Evolutionary conservation across 2,797 vertebrate species (phyloP), one percentile per base, ranked within the genome.

Genomic region (Todus mexicanus): DNA sequence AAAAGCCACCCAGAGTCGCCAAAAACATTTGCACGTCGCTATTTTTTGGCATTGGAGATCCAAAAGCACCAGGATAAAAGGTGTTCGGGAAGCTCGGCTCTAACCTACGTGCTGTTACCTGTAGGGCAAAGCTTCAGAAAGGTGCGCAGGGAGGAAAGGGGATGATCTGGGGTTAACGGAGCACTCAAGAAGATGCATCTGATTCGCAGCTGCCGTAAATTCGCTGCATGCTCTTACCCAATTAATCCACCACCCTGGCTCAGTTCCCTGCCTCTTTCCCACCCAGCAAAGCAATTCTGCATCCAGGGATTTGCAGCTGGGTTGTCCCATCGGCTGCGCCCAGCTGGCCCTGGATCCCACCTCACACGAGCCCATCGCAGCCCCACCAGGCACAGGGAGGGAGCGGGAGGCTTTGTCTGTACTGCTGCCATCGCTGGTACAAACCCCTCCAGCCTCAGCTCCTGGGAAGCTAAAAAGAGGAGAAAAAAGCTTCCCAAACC

Each of bases 341-440:
- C 86, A 92, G 78, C 78, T 90, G 89, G 78, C 20, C 56, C 56
- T 1, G 1, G 4, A 7, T 8, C 21, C 35, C 22, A 1, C 16
- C 68, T 40, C 80, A 4, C 79, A 4, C 6, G 11, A 11, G 5
- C 48, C 45, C 35, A 4, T 22, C 73, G 14, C 37, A 13, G n/a
- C 13, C 56, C 63, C 1, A 1, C 0, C 1, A 3, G 53, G 12
- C 37, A 22, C 0, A 7, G 64, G 7, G 8, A 29, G 20, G 68
- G 40, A 59, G 37, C 16, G 7, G n/a, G 35, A 31, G 33, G 40
- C 8, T 47, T 70, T 12, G 27, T 23, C 17, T 20, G 29, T 9
- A 3, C n/a, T 4, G 37, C 57, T 21, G 48, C 70, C 43, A 4
- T 13, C 2, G 0, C 9, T 1, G 3, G 15, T 2, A 16, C 27